These are phyloP conservation scores for Paramisgurnus dabryanus DNA, from an alignment of 2,113 vertebrate genomes.

Conservation along the genomic window DNA sequence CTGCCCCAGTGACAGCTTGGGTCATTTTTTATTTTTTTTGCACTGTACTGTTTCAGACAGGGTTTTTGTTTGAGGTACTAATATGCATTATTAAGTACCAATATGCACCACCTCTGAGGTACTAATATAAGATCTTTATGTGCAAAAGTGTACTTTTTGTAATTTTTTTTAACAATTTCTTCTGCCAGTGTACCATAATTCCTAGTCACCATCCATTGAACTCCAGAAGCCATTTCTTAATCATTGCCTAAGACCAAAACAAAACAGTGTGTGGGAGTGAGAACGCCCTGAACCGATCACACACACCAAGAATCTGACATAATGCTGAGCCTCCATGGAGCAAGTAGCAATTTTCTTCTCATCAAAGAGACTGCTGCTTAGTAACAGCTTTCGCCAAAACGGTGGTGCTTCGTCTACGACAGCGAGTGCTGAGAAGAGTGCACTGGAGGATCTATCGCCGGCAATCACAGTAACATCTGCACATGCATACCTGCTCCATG, in stretches of 20 bases:
- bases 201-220: conserved; percentile 26
- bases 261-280: conserved; percentile 53
- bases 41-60: no score
- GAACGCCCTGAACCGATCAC: conserved; percentile 49
- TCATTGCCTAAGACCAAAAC: conserved; percentile 45
- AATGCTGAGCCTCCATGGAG: conserved; percentile 25
- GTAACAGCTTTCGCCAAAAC: conserved; percentile 45
- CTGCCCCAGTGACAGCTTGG: no score
- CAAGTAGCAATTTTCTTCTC: conserved; percentile 58
- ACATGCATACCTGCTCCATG: not conserved
- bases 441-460: conserved; percentile 38
- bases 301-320: conserved; percentile 45
- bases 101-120: no score
- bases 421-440: conserved; percentile 13
- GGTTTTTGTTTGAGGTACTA: no score
- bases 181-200: not conserved
- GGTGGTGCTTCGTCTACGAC: conserved; percentile 29
- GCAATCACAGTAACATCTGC: conserved; percentile 34
- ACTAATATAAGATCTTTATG: no score
- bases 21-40: no score
- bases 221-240: conserved; percentile 28
- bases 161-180: no score
- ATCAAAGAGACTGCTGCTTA: conserved; percentile 32
- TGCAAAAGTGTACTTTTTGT: no score
- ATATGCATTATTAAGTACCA: no score